Evolutionary conservation across 2,797 vertebrate species (phyloP), one percentile per base, ranked within the genome.

Genomic region (Pelodytes ibericus): DNA sequence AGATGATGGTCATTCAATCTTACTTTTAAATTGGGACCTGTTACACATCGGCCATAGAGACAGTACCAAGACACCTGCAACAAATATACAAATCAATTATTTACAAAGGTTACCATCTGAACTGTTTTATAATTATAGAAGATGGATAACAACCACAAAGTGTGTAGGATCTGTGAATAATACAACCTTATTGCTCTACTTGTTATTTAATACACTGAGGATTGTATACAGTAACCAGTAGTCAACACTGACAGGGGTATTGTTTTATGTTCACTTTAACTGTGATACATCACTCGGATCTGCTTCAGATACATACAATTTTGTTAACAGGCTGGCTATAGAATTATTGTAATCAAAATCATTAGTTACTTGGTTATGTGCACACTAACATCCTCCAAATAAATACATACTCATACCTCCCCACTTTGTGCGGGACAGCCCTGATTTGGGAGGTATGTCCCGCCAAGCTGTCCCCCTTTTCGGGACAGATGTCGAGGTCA

Each of bases 61-160:
- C 92, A 88, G 84, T 99, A 99, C 95, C 96, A 99, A 3, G 88
- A 90, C 77, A 96, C 95, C 98, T 99, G 84, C 60, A 41, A 57
- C 81, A 41, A 80, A 83, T 73, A 36, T 75, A 79, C 18, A 27
- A 83, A 49, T 53, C 5, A 53, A 53, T 24, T 22, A 53, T 53
- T 53, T 53, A 53, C 24, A 22, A 53, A 7, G n/a, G n/a, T 53
- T 53, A 53, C 7, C 49, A 22, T 22, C 22, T 24, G 11, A 53
- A 53, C 24, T 47, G 44, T 47, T 24, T 53, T 7, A 24, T 53
- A 22, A 53, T 53, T 53, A 7, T 16, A 53, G 20, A 53, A 53
- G 44, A 47, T 47, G 44, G 44, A 47, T 16, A 15, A 47, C 44
- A 47, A n/a, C 44, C 13, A 16, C 4, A 47, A 47, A n/a, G 18